Base-by-base conservation (phyloP, 2,113 vertebrate species). In the Eudyptes chrysolophus region DNA sequence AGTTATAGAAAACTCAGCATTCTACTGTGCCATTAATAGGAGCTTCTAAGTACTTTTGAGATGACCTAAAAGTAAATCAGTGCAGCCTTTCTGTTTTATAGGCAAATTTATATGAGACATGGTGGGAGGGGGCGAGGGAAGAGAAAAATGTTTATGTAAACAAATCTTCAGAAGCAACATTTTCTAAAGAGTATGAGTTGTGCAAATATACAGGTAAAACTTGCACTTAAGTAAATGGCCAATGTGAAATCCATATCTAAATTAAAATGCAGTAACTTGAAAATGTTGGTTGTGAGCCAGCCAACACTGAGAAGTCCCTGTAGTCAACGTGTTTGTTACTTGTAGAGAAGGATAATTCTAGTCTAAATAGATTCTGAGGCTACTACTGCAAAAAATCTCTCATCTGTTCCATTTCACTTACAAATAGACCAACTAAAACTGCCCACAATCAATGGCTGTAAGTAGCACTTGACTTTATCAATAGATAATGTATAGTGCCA, bases 51-150 rank as follows among this genome's bases (percentile, higher is more conserved):
- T 96, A 92, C 77, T 96, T 95, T 22, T 76, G 60, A 95, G n/a
- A 75, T 49, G 48, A 76, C 55, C 78, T 96, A 94, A 98, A 97
- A 97, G 93, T 90, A 97, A 96, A 68, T 7, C 60, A 74, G 32
- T 83, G 92, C 69, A 89, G 9, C 54, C 68, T 80, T 57, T 38
- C 48, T 84, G 64, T 95, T 93, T 94, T 78, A 87, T 86, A 64
- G 92, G 64, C 29, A 91, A 88, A 66, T 90, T 93, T 94, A 49
- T 69, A 69, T 65, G 48, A 69, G 62, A 48, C 19, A 17, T 54
- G 51, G 52, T 60, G 36, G 49, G 36, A 88, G 36, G 4, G 36
- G 18, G 72, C 11, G 27, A 78, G 25, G 82, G 32, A 87, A 48
- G 21, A n/a, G 30, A 75, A 51, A 89, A 92, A 30, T 19, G 7